These are phyloP conservation scores for Hypocryptadius cinnamomeus DNA, from an alignment of 2,113 vertebrate genomes.

Conservation along the genomic window DNA sequence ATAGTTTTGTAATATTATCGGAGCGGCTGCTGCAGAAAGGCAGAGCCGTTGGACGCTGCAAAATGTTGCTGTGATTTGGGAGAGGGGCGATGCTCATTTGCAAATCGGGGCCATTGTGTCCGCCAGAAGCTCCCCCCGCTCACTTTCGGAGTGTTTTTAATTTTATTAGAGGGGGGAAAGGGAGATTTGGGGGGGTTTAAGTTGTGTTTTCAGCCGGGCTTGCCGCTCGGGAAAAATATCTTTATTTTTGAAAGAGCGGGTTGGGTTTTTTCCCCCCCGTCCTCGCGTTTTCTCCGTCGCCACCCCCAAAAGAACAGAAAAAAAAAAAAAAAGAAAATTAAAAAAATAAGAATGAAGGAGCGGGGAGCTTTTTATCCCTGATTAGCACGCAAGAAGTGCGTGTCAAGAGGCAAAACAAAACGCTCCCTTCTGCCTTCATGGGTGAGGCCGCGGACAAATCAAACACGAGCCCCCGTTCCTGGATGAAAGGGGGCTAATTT, in stretches of 20 bases:
- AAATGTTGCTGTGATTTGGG: constrained; percentile 72
- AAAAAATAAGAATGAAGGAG: neutral
- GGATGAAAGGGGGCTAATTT: neutral
- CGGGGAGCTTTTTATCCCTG: neutral
- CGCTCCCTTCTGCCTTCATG: neutral
- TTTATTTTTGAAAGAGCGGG: neutral
- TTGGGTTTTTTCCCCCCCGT: too few relatives aligned
- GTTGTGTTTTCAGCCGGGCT: neutral
- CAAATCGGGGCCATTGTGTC: constrained; percentile 57
- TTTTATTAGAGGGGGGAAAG: neutral
- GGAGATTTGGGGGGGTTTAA: neutral
- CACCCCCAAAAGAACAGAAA: neutral
- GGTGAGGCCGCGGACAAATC: neutral
- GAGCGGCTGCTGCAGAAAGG: constrained; percentile 68
- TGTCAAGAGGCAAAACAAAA: neutral
- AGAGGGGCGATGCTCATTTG: constrained; percentile 58
- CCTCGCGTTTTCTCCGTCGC: neutral
- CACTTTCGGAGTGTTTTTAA: neutral
- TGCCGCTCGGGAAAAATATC: neutral
- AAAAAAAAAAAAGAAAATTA: neutral
- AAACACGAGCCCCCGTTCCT: neutral
- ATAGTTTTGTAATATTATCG: constrained; percentile 84
- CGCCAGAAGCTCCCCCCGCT: neutral
- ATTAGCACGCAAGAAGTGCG: neutral
- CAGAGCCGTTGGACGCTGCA: constrained; percentile 70